Base-by-base conservation (phyloP, 2,888 invertebrate species). In the Spialia ferax region DNA sequence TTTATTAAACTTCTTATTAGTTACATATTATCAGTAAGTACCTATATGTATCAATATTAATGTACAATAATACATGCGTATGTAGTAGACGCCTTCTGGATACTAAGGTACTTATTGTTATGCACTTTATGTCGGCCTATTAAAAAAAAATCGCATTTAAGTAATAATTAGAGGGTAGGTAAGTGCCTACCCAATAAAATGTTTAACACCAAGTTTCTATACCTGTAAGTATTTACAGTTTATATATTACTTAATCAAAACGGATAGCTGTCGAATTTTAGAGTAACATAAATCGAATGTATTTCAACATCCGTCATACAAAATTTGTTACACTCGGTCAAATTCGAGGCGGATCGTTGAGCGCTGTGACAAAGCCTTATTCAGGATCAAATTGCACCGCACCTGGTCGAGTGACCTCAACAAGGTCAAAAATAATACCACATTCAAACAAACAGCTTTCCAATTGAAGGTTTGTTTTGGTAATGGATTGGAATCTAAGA, bases 241-340 rank as follows among this genome's bases (percentile, higher is more conserved):
- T 18, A 18, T 5, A 38, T 11, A 38, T 52, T 52, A 23, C 38
- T 59, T 65, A 65, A 65, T 65, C 65, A 52, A 65, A 15, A 45
- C 23, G 38, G 57, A 59, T 57, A 18, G 57, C 57, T 38, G 64
- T 65, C 50, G 65, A 32, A 65, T 29, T 52, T 45, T 15, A 57
- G 29, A 65, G 59, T 50, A 50, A 50, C 50, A 48, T 50, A 64
- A 64, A 65, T 65, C 57, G 50, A 65, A 65, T 65, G 65, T 65
- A 59, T 52, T 59, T 50, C 59, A 65, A 65, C 57, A 65, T 50
- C 59, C 65, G 84, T 84, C 84, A 81, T 73, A 80, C 74, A 78
- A 72, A 71, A 80, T 84, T 81, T 80, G 81, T 84, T 79, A 73
- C 82, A 81, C 77, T 79, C 75, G 76, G 75, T 59, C 75, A 81